Percentiles rank a stretch among this genome's conserved stretches.
Evolutionary conservation across 2,113 vertebrate genomes (phyloP).

Genomic region (Callipepla californica): DNA sequence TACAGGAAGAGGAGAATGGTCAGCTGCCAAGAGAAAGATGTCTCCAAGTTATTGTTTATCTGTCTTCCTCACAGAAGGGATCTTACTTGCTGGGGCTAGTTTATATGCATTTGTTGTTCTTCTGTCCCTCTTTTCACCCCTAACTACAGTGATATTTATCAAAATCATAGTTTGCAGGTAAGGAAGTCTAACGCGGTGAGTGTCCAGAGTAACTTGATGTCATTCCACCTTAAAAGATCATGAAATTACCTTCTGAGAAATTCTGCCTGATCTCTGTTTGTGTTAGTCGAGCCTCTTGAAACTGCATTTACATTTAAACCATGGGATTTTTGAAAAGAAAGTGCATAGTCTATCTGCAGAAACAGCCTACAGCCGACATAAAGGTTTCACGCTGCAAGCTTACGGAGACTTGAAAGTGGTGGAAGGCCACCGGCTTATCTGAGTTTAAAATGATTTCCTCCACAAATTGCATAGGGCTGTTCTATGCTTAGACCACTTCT

Average conservation of each 20-base stretch:
- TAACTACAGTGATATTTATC: neutral
- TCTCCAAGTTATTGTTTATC: neutral
- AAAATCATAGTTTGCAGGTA: neutral
- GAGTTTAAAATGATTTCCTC: neutral
- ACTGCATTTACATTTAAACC: neutral
- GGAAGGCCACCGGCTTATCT: neutral
- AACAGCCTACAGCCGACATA: neutral
- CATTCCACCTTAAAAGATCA: neutral
- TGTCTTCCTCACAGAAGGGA: neutral
- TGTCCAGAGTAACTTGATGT: neutral
- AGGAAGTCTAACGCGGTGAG: neutral
- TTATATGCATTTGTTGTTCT: neutral
- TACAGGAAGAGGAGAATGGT: constrained; percentile 2
- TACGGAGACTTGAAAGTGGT: neutral
- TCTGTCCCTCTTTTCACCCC: neutral
- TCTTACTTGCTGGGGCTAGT: neutral
- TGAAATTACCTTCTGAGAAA: neutral
- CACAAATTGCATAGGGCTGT: neutral
- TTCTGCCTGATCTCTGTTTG: neutral
- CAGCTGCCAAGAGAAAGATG: neutral
- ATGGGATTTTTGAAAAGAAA: neutral
- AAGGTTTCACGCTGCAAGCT: neutral
- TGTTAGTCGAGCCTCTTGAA: neutral
- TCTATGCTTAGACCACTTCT: neutral
- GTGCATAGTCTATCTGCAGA: neutral